Conservation (phyloP, 2,113 vertebrate genomes). For the Ptyas mucosa region DNA sequence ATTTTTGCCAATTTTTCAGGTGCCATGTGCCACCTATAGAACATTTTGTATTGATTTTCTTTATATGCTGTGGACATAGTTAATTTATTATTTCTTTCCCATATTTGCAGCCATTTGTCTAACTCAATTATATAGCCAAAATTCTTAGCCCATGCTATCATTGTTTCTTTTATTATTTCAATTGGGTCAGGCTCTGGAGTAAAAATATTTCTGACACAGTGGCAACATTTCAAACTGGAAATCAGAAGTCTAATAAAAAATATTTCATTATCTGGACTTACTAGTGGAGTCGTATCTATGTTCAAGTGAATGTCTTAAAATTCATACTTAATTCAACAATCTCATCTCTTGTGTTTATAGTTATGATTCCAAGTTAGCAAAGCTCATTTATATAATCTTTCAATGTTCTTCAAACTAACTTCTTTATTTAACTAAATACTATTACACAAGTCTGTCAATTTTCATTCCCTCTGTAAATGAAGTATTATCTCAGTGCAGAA, state of each 20-base stretch:
- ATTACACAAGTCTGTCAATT: neutral
- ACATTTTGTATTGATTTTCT: too few relatives aligned
- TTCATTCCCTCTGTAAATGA: neutral
- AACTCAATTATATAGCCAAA: too few relatives aligned
- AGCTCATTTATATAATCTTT: constrained; percentile 1
- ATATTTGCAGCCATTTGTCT: too few relatives aligned
- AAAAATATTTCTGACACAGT: neutral
- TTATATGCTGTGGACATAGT: too few relatives aligned
- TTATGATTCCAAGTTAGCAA: constrained; percentile 19
- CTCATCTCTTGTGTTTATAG: constrained; percentile 30
- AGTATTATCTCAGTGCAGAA: neutral
- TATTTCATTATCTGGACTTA: constrained; percentile 45
- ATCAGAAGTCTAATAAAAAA: constrained; percentile 32
- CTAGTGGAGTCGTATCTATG: neutral
- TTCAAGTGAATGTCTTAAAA: constrained; percentile 6
- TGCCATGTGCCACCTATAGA: too few relatives aligned
- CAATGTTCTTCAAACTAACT: neutral
- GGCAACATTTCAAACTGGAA: constrained; percentile 1
- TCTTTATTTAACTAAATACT: constrained; percentile 23
- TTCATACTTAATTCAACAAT: constrained; percentile 16
- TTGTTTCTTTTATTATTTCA: neutral
- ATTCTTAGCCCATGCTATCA: too few relatives aligned
- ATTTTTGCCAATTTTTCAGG: too few relatives aligned
- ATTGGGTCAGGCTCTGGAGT: neutral
- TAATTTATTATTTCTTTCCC: too few relatives aligned